Percentiles rank a stretch among this genome's conserved stretches.
phyloP scores from a whole-genome alignment of 1,140 invertebrate genomes.

The Drosophila santomea region DNA sequence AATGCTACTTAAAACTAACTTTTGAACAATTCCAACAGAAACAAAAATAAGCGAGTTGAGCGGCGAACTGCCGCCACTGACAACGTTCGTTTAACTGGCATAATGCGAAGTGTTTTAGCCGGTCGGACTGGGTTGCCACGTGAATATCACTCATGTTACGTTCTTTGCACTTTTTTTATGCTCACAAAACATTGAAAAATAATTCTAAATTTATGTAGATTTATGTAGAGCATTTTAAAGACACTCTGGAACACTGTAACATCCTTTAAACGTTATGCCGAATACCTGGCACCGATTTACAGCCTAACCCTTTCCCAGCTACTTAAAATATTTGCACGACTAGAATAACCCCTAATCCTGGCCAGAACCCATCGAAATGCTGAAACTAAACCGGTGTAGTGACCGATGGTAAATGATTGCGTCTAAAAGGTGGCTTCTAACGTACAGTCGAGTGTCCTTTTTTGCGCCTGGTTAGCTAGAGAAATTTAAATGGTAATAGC shows the following conservation, averaged over 20 bases:
- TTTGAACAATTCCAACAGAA: conserved; percentile 64
- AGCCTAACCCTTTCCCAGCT: too few relatives aligned
- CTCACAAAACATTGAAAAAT: too few relatives aligned
- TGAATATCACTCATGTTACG: conserved; percentile 37
- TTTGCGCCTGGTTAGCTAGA: conserved; percentile 71
- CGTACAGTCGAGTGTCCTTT: conserved; percentile 62
- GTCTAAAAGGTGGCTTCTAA: conserved; percentile 51
- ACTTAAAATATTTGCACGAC: conserved; percentile 8
- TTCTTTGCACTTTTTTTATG: too few relatives aligned
- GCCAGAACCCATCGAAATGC: conserved; percentile 3
- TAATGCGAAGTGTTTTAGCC: conserved; percentile 18
- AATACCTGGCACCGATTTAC: too few relatives aligned
- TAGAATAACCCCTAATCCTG: conserved; percentile 15
- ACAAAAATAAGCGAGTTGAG: conserved; percentile 58
- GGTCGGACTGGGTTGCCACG: not conserved
- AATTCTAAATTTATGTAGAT: too few relatives aligned
- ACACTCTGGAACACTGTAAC: too few relatives aligned
- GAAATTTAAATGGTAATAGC: conserved; percentile 75
- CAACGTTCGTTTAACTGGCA: conserved; percentile 50
- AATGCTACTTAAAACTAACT: conserved; percentile 74
- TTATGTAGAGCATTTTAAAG: too few relatives aligned
- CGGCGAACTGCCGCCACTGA: conserved; percentile 44
- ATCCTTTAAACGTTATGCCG: not conserved
- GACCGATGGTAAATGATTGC: conserved; percentile 48
- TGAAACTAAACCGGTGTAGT: not conserved